phyloP scores from a whole-genome alignment of 2,888 invertebrate genomes.

The Enchytraeus crypticus region DNA sequence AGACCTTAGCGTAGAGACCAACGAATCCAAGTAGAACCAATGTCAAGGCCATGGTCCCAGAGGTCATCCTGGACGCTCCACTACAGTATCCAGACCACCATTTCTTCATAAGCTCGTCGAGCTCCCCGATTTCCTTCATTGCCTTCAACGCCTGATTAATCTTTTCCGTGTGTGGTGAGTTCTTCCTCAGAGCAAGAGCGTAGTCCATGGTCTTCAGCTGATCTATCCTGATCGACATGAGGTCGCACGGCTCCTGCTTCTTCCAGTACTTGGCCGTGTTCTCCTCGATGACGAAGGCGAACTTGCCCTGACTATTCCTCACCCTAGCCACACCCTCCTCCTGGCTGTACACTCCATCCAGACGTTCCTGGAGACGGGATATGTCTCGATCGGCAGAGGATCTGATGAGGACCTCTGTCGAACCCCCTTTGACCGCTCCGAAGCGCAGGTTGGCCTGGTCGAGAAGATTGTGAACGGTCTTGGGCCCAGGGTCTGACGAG shows the following conservation, averaged over 20 bases:
- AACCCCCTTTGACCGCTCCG: constrained; percentile 1
- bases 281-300: constrained; percentile 36
- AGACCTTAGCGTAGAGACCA: no score
- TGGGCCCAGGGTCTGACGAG: not conserved
- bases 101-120: constrained; percentile 28
- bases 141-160: constrained; percentile 28
- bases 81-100: no score
- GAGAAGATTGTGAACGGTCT: not conserved
- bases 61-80: no score
- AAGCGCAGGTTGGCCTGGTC: not conserved
- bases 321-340: constrained; percentile 28
- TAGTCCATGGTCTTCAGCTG: constrained; percentile 24
- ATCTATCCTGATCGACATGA: constrained; percentile 31
- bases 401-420: not conserved
- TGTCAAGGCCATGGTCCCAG: no score
- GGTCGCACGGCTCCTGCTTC: constrained; percentile 32
- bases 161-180: constrained; percentile 13
- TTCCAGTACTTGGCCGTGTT: constrained; percentile 32
- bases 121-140: constrained; percentile 22
- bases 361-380: not conserved
- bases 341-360: constrained; percentile 3
- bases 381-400: not conserved
- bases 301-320: constrained; percentile 15
- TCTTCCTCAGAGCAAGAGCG: constrained; percentile 27
- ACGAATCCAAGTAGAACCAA: no score